phyloP scores from a whole-genome alignment of 2,797 vertebrate species.

The Aulostomus chinensis region DNA sequence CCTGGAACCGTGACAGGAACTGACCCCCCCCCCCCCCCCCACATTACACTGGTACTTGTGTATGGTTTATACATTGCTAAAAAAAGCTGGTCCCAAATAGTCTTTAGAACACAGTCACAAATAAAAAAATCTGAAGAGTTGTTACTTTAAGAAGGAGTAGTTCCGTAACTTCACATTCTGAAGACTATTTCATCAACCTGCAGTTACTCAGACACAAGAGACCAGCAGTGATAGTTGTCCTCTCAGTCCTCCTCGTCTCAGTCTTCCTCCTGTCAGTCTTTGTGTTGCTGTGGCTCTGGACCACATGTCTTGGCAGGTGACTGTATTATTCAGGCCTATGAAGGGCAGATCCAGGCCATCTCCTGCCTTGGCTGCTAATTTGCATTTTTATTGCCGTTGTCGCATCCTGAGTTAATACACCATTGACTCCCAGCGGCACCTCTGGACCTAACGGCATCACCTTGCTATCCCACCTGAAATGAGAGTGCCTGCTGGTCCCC shows the following conservation, averaged over 20 bases:
- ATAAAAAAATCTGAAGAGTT: too few relatives aligned
- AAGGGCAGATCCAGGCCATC: constrained; percentile 74
- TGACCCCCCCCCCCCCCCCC: too few relatives aligned
- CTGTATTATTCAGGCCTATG: constrained; percentile 78
- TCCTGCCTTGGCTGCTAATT: constrained; percentile 77
- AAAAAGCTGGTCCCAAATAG: too few relatives aligned
- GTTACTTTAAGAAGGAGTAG: too few relatives aligned
- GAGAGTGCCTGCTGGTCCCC: constrained; percentile 56
- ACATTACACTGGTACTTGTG: too few relatives aligned
- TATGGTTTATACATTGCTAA: too few relatives aligned
- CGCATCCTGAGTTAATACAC: constrained; percentile 78
- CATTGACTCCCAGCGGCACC: constrained; percentile 75
- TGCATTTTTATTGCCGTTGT: constrained; percentile 87
- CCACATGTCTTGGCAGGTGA: constrained; percentile 73
- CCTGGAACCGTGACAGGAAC: too few relatives aligned
- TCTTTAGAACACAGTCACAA: too few relatives aligned
- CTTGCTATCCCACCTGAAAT: constrained; percentile 69
- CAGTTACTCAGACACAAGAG: not conserved
- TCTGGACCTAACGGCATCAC: constrained; percentile 65
- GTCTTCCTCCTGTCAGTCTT: constrained; percentile 26
- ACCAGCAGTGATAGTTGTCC: too few relatives aligned
- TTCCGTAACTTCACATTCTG: too few relatives aligned
- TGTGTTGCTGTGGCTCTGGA: constrained; percentile 64
- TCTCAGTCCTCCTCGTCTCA: not conserved
- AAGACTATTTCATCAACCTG: too few relatives aligned